Conservation (phyloP, 1,140 invertebrate species). For the Sinonovacula constricta region DNA sequence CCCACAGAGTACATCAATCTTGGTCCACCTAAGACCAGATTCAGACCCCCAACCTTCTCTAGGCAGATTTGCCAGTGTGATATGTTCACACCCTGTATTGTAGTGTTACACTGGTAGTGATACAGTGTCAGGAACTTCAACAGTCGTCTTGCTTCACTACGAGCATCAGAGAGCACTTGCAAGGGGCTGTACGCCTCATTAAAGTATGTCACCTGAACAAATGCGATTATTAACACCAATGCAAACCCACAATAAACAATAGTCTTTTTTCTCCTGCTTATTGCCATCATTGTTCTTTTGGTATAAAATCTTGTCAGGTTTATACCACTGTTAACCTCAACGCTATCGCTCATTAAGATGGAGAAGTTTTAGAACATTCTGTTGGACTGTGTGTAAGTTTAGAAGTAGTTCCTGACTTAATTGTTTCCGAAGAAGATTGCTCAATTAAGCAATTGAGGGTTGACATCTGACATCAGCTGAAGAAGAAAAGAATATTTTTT, state of each 20-base stretch:
- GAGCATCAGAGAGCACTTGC: conserved; percentile 70
- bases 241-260: conserved; percentile 40
- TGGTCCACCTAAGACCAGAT: conserved; percentile 59
- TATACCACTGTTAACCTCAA: too few relatives aligned
- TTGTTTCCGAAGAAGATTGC: too few relatives aligned
- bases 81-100: conserved; percentile 65
- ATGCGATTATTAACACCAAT: conserved; percentile 45
- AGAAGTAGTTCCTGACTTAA: too few relatives aligned
- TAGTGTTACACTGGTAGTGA: conserved; percentile 73
- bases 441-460: too few relatives aligned
- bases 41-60: conserved; percentile 67
- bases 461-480: too few relatives aligned
- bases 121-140: conserved; percentile 73
- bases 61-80: conserved; percentile 71
- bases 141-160: conserved; percentile 72
- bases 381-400: too few relatives aligned
- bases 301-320: conserved; percentile 11
- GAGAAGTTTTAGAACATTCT: too few relatives aligned
- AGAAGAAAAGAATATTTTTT: too few relatives aligned
- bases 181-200: conserved; percentile 71
- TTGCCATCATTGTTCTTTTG: conserved; percentile 37
- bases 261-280: conserved; percentile 50
- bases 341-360: too few relatives aligned
- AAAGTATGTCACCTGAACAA: conserved; percentile 68
- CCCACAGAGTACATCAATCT: conserved; percentile 72